Evolutionary conservation across 1,140 invertebrate species (phyloP).

Genomic region (Lepidurus packardi): DNA sequence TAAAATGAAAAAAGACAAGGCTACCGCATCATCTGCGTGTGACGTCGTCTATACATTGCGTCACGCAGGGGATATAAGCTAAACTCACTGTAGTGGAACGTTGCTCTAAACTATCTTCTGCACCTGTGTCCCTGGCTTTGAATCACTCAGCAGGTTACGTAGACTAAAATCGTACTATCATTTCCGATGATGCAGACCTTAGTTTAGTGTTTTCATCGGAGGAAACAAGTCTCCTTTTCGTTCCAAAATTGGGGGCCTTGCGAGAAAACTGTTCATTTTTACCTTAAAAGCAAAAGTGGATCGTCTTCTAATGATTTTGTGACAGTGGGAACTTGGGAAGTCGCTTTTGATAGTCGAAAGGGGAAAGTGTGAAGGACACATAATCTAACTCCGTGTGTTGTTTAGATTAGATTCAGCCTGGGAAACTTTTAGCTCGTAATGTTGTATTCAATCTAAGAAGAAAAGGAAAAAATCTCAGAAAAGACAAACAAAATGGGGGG

Average conservation of each 20-base stretch:
- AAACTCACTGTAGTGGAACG: background rate
- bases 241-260: too few relatives aligned
- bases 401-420: background rate
- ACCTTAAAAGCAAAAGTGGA: background rate
- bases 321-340: background rate
- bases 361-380: constrained; percentile 7
- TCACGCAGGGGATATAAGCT: background rate
- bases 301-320: background rate
- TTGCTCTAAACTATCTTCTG: background rate
- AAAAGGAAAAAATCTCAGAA: background rate
- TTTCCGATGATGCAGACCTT: background rate
- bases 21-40: constrained; percentile 1
- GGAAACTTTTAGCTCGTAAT: background rate
- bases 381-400: background rate
- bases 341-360: background rate
- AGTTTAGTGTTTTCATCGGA: background rate
- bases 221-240: too few relatives aligned
- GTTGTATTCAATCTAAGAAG: background rate
- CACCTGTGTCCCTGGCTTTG: constrained; percentile 16
- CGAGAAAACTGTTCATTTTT: background rate
- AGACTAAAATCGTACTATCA: background rate
- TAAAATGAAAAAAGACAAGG: background rate
- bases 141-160: constrained; percentile 16
- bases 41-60: background rate
- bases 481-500: background rate